Conservation (phyloP, 2,113 vertebrate species). For the Xenotilapia leptura region DNA sequence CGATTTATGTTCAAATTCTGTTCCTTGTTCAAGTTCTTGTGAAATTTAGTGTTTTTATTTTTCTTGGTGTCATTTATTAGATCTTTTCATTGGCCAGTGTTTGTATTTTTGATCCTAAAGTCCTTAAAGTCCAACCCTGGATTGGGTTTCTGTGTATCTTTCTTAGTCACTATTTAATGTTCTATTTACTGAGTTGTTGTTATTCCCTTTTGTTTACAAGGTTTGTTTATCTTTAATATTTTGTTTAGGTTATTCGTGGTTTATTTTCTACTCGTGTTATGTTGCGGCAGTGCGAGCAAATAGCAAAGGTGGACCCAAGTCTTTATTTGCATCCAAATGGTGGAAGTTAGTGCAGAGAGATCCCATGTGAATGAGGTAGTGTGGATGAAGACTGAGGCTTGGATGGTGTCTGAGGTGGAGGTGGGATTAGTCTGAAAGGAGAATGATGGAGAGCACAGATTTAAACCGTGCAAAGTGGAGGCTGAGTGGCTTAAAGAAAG, state of each 20-base stretch:
- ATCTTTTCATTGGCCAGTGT: neutral
- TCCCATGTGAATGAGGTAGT: neutral
- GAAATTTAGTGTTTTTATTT: neutral
- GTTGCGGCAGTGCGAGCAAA: neutral
- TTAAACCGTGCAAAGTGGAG: neutral
- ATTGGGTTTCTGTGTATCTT: neutral
- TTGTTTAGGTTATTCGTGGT: neutral
- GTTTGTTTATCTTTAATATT: neutral
- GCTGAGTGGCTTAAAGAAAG: neutral
- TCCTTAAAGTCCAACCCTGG: neutral
- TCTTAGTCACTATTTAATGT: fast-evolving
- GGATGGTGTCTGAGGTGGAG: neutral
- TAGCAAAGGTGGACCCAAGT: neutral
- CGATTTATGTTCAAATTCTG: neutral
- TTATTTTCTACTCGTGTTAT: neutral
- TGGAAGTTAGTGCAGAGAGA: neutral
- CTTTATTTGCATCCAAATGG: neutral
- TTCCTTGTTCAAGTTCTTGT: neutral
- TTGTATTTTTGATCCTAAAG: neutral
- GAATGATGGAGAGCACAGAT: neutral
- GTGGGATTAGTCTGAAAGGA: neutral
- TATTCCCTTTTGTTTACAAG: neutral
- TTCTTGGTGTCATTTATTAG: neutral
- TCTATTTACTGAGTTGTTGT: neutral
- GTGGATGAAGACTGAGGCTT: neutral